A percentile compares a stretch with the other conserved stretches of the same genome.
These are phyloP conservation scores for Antrozous pallidus DNA, from an alignment of 2,797 vertebrate species.

Conservation along the genomic window DNA sequence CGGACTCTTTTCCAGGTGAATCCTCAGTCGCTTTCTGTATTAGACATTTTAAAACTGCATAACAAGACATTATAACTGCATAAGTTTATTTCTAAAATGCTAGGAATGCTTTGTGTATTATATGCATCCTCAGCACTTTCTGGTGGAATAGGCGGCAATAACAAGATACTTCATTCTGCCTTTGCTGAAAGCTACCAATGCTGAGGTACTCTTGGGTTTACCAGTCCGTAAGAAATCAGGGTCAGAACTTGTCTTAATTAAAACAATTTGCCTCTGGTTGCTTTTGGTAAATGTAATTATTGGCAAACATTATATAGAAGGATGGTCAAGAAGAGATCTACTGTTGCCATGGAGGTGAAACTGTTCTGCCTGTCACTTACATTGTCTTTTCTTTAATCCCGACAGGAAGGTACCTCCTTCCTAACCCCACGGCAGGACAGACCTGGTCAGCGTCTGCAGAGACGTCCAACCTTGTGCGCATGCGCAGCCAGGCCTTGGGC, in stretches of 20 bases:
- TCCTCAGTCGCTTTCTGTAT: not conserved
- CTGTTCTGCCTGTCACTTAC: not conserved
- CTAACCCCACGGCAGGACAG: conserved; percentile 83
- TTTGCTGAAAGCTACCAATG: not conserved
- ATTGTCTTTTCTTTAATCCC: conserved; percentile 53
- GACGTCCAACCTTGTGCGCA: conserved; percentile 92
- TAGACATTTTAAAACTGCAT: not conserved
- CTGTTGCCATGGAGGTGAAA: not conserved
- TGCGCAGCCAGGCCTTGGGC: conserved; percentile 91
- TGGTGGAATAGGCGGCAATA: not conserved
- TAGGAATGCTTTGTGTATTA: not conserved
- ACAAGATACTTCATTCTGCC: not conserved
- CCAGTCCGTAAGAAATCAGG: not conserved
- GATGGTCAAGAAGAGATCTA: not conserved
- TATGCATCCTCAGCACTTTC: not conserved
- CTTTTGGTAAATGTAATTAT: not conserved
- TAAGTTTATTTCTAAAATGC: not conserved
- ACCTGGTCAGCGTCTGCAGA: conserved; percentile 84
- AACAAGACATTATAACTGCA: not conserved
- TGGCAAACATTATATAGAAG: not conserved
- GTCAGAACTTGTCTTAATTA: not conserved
- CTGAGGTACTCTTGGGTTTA: not conserved
- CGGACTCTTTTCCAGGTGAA: not conserved
- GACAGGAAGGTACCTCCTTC: conserved; percentile 93
- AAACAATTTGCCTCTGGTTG: not conserved